A percentile compares a stretch with the other conserved stretches of the same genome.
Conservation (phyloP, 2,797 vertebrate genomes). For the Scomberomorus guttatus region DNA sequence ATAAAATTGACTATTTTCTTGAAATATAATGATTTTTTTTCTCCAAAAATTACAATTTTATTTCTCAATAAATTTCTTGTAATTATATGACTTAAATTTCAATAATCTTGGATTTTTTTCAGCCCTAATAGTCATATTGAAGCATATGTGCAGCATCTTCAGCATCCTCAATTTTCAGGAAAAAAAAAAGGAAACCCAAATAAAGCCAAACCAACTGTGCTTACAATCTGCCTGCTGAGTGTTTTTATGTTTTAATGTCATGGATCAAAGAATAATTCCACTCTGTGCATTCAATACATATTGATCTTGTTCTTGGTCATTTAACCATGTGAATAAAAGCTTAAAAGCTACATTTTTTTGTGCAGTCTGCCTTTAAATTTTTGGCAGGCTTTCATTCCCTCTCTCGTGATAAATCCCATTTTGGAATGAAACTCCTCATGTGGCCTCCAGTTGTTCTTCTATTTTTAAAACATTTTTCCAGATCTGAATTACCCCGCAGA, state of each 20-base stretch:
- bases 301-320: not conserved
- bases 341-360: not conserved
- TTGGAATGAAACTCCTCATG: not conserved
- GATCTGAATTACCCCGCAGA: no score
- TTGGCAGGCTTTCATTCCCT: not conserved
- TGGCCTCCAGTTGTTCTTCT: constrained; percentile 7
- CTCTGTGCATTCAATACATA: not conserved
- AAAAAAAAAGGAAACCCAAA: not conserved
- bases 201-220: not conserved
- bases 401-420: not conserved
- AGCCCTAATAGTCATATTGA: not conserved
- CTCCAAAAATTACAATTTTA: no score
- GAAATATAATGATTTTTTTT: no score
- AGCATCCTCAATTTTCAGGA: not conserved
- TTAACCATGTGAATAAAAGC: not conserved
- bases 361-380: not conserved
- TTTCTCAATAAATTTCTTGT: no score
- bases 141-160: not conserved
- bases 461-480: not conserved
- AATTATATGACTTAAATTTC: no score
- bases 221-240: not conserved
- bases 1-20: no score
- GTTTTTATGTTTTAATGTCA: not conserved
- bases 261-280: not conserved
- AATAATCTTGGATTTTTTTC: no score